These are phyloP conservation scores for Lamellibrachia satsuma DNA, from an alignment of 2,888 invertebrate species.

Conservation along the genomic window DNA sequence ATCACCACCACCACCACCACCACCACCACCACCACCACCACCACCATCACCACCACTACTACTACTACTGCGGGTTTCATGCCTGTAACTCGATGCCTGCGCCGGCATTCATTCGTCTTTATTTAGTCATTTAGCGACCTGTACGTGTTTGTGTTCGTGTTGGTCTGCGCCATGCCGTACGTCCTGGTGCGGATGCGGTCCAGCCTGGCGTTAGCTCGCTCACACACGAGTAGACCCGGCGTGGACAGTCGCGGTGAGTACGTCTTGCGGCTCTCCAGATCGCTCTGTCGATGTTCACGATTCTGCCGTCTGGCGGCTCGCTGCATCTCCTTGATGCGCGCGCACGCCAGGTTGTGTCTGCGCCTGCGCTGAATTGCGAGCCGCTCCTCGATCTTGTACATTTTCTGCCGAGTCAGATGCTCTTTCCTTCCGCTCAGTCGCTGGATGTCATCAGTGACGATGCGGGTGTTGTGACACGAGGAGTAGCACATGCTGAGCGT, in stretches of 20 bases:
- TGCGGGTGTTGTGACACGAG: not conserved
- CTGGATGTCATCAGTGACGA: slow-evolving; percentile 18
- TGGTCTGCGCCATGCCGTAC: not conserved
- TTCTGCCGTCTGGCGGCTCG: not conserved
- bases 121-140: not conserved
- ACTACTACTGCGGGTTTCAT: too few species aligned
- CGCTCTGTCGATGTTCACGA: not conserved
- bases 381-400: not conserved
- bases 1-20: too few species aligned
- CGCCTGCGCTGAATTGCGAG: slow-evolving; percentile 1
- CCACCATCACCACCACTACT: too few species aligned
- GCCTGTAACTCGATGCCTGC: too few species aligned
- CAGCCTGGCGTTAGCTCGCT: not conserved
- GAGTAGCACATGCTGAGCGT: slow-evolving; percentile 26
- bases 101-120: not conserved
- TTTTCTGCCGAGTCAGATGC: not conserved
- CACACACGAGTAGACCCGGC: not conserved
- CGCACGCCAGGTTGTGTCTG: not conserved
- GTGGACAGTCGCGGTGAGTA: not conserved
- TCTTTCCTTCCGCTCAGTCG: slow-evolving; percentile 20
- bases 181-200: not conserved
- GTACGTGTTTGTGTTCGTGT: not conserved
- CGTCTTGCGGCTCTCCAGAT: not conserved
- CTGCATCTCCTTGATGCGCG: not conserved
- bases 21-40: too few species aligned